Evolutionary conservation across 1,140 invertebrate genomes (phyloP).

Genomic region (Habropoda laboriosa): DNA sequence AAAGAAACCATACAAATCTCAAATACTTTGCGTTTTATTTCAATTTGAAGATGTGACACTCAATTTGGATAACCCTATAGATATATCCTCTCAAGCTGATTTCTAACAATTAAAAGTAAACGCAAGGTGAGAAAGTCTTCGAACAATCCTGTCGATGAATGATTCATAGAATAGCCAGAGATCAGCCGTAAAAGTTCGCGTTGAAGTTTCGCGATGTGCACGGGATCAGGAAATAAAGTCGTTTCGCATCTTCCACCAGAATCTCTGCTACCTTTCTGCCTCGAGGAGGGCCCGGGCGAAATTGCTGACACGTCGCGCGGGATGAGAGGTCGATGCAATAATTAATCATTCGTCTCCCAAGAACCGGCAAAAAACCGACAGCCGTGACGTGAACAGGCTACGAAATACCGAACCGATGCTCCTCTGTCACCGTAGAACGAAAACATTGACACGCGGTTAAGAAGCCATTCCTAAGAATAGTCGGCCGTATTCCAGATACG

Average conservation of each 20-base stretch:
- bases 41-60: too few relatives aligned
- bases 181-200: too few relatives aligned
- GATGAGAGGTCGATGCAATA: slow-evolving; percentile 52
- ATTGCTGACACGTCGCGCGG: slow-evolving; percentile 28
- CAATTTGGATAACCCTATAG: too few relatives aligned
- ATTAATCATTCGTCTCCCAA: slow-evolving; percentile 58
- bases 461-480: slow-evolving; percentile 9
- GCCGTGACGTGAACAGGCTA: slow-evolving; percentile 55
- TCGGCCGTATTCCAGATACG: slow-evolving; percentile 4
- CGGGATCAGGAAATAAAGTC: slow-evolving; percentile 24
- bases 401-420: slow-evolving; percentile 44
- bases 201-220: background rate
- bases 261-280: slow-evolving; percentile 9
- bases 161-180: too few relatives aligned
- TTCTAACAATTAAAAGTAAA: too few relatives aligned
- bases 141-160: too few relatives aligned
- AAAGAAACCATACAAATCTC: too few relatives aligned
- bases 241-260: background rate
- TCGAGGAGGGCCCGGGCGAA: slow-evolving; percentile 9
- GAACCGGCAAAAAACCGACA: slow-evolving; percentile 63
- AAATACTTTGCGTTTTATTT: too few relatives aligned
- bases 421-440: background rate
- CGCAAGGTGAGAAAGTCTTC: too few relatives aligned
- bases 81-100: too few relatives aligned
- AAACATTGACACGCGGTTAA: slow-evolving; percentile 37